phyloP scores from a whole-genome alignment of 2,888 invertebrate genomes.

The Acronicta psi region DNA sequence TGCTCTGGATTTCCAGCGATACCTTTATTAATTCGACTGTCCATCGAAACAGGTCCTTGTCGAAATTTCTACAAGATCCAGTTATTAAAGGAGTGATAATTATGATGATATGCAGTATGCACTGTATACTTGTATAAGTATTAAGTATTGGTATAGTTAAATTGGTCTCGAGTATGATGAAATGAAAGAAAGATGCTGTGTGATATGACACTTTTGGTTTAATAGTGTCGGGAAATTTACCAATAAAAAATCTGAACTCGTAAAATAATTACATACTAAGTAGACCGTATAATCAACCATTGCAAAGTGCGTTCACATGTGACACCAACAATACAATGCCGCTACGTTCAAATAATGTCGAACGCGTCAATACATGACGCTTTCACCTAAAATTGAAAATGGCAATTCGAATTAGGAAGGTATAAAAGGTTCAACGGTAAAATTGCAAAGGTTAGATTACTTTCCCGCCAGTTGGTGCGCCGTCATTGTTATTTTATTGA shows the following conservation, averaged over 20 bases:
- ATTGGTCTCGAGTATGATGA: neutral
- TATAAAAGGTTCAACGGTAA: slow-evolving; percentile 50
- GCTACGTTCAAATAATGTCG: slow-evolving; percentile 48
- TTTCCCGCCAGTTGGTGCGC: slow-evolving; percentile 46
- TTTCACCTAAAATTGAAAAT: slow-evolving; percentile 62
- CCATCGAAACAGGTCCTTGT: too few species aligned
- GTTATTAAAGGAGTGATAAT: too few species aligned
- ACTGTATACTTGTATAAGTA: too few species aligned
- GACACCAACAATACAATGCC: slow-evolving; percentile 54
- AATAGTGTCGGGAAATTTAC: too few species aligned
- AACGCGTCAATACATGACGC: slow-evolving; percentile 58
- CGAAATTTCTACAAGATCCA: too few species aligned
- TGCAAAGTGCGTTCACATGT: slow-evolving; percentile 58
- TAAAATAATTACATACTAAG: slow-evolving; percentile 32
- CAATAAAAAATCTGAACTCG: neutral
- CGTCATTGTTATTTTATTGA: slow-evolving; percentile 50
- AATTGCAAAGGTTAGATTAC: slow-evolving; percentile 43
- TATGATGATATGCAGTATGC: too few species aligned
- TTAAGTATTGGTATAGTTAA: too few species aligned
- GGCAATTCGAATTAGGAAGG: slow-evolving; percentile 48
- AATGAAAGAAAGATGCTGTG: neutral
- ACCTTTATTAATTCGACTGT: too few species aligned
- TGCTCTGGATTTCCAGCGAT: too few species aligned
- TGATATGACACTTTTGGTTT: neutral
- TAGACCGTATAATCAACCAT: slow-evolving; percentile 47